Percentiles rank a stretch among this genome's conserved stretches.
Conservation (phyloP, 2,888 invertebrate genomes). For the Agrochola lychnidis region DNA sequence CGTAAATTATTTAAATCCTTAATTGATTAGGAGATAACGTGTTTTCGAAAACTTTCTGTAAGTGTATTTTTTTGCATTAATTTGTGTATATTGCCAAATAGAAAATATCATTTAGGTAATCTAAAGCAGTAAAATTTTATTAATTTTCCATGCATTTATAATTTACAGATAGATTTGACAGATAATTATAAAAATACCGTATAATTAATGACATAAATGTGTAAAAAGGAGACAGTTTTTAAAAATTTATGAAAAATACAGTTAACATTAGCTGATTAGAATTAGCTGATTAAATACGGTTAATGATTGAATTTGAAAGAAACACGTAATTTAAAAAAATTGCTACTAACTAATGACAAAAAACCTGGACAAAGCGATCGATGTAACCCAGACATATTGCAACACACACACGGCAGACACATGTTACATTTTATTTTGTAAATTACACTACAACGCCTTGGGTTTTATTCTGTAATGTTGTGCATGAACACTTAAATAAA, state of each 20-base stretch:
- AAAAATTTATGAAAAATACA: constrained; percentile 47
- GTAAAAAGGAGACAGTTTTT: constrained; percentile 30
- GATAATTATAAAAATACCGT: constrained; percentile 36
- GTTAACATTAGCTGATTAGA: too few species aligned
- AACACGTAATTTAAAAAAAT: background rate
- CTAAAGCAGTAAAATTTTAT: constrained; percentile 21
- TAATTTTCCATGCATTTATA: constrained; percentile 43
- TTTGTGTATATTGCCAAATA: constrained; percentile 20
- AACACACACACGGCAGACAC: background rate
- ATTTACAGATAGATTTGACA: constrained; percentile 27
- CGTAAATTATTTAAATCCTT: constrained; percentile 21
- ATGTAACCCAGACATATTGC: background rate
- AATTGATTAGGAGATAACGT: constrained; percentile 33
- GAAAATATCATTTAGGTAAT: constrained; percentile 20
- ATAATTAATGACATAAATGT: constrained; percentile 23
- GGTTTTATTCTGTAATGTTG: background rate
- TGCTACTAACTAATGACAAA: background rate
- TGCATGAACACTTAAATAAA: background rate
- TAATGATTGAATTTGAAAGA: constrained; percentile 21
- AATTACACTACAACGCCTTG: background rate
- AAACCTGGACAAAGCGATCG: background rate
- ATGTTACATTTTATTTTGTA: too few species aligned
- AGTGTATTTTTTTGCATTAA: constrained; percentile 33
- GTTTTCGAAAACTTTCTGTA: constrained; percentile 37
- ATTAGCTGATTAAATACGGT: too few species aligned